Evolutionary conservation across 2,797 vertebrate species (phyloP).

Genomic region (Lycodopsis pacificus): DNA sequence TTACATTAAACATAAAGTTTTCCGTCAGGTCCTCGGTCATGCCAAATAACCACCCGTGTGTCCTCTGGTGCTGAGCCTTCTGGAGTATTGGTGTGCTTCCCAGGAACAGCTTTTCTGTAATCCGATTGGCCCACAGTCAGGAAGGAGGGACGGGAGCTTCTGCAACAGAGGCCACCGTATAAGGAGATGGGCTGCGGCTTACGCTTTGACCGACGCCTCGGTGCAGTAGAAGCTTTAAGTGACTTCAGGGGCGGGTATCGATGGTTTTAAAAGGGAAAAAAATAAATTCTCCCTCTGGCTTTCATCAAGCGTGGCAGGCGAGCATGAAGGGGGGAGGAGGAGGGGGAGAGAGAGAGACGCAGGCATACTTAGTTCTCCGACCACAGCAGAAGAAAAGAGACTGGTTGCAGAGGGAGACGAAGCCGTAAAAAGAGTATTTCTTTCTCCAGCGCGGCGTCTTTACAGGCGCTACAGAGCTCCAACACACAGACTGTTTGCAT

Average conservation of each 20-base stretch:
- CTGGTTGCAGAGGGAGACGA: constrained; percentile 43
- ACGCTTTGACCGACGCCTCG: constrained; percentile 60
- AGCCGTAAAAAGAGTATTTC: constrained; percentile 31
- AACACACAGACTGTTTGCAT: constrained; percentile 25
- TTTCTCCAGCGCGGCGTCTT: constrained; percentile 19
- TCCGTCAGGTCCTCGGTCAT: neutral
- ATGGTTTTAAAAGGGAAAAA: constrained; percentile 46
- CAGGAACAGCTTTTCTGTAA: neutral
- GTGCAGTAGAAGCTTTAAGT: constrained; percentile 60
- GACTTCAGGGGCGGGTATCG: constrained; percentile 56
- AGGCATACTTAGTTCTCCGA: constrained; percentile 48
- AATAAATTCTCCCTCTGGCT: constrained; percentile 68
- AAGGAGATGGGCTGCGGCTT: constrained; percentile 63
- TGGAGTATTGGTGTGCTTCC: constrained; percentile 21
- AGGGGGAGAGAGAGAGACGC: neutral
- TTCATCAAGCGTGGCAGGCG: constrained; percentile 76
- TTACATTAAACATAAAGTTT: neutral
- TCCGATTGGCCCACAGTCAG: constrained; percentile 59
- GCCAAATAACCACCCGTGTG: neutral
- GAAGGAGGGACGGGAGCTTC: constrained; percentile 33
- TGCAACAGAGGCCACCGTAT: constrained; percentile 33
- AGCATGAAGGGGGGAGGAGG: constrained; percentile 24
- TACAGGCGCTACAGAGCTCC: constrained; percentile 17
- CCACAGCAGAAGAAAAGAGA: constrained; percentile 54
- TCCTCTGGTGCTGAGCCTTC: constrained; percentile 1